Percentiles rank a stretch among this genome's conserved stretches.
Conservation (phyloP, 2,113 vertebrate genomes). For the Brachypodius melanocephalos region DNA sequence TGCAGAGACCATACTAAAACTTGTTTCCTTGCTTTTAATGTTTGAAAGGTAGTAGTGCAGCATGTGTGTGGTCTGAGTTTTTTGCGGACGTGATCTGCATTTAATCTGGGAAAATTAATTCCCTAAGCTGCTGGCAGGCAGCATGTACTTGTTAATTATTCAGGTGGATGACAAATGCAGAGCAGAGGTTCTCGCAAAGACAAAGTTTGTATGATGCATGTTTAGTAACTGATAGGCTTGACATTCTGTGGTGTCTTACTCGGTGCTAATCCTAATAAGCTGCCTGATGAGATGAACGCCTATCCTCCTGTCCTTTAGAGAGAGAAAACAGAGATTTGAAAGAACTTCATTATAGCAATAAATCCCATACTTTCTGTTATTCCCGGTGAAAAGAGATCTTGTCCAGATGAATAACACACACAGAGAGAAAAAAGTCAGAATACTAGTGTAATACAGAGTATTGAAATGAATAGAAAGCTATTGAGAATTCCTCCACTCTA, state of each 20-base stretch:
- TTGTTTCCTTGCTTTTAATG: slow-evolving; percentile 44
- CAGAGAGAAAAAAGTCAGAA: background rate
- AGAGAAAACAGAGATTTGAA: slow-evolving; percentile 75
- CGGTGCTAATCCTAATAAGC: slow-evolving; percentile 83
- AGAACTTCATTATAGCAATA: slow-evolving; percentile 78
- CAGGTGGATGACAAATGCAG: slow-evolving; percentile 86
- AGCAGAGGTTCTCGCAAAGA: slow-evolving; percentile 84
- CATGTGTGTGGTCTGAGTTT: slow-evolving; percentile 75
- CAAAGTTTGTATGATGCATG: slow-evolving; percentile 83
- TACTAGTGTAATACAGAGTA: background rate
- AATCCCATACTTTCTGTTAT: slow-evolving; percentile 72
- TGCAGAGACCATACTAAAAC: background rate
- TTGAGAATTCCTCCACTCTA: background rate
- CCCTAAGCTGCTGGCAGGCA: slow-evolving; percentile 82
- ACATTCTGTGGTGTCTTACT: slow-evolving; percentile 80
- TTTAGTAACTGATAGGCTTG: slow-evolving; percentile 82
- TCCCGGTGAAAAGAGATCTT: slow-evolving; percentile 67
- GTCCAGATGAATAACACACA: slow-evolving; percentile 61
- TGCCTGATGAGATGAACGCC: slow-evolving; percentile 76
- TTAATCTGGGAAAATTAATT: slow-evolving; percentile 80
- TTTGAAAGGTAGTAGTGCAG: slow-evolving; percentile 60
- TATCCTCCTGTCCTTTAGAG: slow-evolving; percentile 74
- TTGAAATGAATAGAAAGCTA: slow-evolving; percentile 31
- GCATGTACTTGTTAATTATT: slow-evolving; percentile 89
- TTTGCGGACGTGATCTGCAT: slow-evolving; percentile 77